Evolutionary conservation across 2,888 invertebrate genomes (phyloP).

Genomic region (Sepiola atlantica): DNA sequence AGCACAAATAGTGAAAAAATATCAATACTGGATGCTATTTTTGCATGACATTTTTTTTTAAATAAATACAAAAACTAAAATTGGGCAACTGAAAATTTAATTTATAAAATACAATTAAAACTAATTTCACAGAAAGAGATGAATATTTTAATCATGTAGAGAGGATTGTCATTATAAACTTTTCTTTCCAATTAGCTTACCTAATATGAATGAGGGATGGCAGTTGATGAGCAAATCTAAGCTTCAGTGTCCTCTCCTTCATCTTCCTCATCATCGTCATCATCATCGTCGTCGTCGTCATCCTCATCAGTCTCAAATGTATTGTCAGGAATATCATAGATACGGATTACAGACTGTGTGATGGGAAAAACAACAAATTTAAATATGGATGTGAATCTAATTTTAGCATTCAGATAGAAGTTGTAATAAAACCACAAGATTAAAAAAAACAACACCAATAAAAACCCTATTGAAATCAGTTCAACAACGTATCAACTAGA

Average conservation of each 20-base stretch:
- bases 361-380: constrained; percentile 16
- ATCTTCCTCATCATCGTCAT: constrained; percentile 69
- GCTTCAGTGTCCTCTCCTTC: constrained; percentile 33
- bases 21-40: too few species aligned
- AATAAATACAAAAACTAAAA: too few species aligned
- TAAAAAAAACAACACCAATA: too few species aligned
- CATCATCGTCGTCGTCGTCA: constrained; percentile 87
- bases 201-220: neutral
- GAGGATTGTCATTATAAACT: neutral
- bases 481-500: too few species aligned
- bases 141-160: too few species aligned
- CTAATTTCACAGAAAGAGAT: too few species aligned
- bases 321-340: constrained; percentile 98
- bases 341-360: constrained; percentile 88
- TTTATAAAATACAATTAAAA: too few species aligned
- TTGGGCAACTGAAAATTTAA: too few species aligned
- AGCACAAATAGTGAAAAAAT: too few species aligned
- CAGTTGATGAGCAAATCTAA: neutral
- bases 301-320: constrained; percentile 99
- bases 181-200: neutral
- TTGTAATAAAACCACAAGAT: neutral
- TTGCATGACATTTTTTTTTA: too few species aligned
- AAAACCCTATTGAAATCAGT: too few species aligned
- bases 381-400: neutral
- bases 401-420: neutral